Conservation (phyloP, 1,140 invertebrate genomes). For the Ceratoteleas bidentatus region DNA sequence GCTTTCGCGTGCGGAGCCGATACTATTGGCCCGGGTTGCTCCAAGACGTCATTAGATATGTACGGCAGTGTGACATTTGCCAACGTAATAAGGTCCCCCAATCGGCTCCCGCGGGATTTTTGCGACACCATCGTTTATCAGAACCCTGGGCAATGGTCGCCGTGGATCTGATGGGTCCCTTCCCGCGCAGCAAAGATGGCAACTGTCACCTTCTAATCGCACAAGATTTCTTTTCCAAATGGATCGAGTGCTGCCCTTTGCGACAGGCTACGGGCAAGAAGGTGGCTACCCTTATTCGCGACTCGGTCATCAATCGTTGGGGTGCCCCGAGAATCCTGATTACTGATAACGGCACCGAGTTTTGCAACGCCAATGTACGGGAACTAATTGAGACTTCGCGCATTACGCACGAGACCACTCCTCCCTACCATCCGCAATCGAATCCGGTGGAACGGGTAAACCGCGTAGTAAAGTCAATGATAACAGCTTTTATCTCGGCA, state of each 20-base stretch:
- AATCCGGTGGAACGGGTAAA: neutral
- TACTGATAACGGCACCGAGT: conserved; percentile 29
- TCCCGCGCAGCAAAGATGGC: no score
- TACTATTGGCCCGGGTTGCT: no score
- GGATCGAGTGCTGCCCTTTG: neutral
- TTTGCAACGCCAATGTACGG: neutral
- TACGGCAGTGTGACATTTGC: no score
- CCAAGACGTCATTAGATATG: no score
- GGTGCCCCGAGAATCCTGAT: conserved; percentile 21
- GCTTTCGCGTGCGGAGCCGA: no score
- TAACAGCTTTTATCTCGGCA: neutral
- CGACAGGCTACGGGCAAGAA: conserved; percentile 26
- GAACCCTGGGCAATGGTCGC: no score
- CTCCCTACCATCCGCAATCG: neutral
- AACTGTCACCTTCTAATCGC: no score
- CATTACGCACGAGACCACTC: conserved; percentile 69
- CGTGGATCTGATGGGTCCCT: no score
- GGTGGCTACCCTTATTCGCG: conserved; percentile 1
- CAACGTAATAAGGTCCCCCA: no score
- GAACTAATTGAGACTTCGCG: neutral
- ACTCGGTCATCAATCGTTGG: conserved; percentile 34
- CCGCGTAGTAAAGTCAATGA: neutral
- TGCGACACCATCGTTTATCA: no score
- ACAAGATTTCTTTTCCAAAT: no score
- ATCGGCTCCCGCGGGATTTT: no score